Evolutionary conservation across 2,113 vertebrate species (phyloP).

Genomic region (Rhineura floridana): DNA sequence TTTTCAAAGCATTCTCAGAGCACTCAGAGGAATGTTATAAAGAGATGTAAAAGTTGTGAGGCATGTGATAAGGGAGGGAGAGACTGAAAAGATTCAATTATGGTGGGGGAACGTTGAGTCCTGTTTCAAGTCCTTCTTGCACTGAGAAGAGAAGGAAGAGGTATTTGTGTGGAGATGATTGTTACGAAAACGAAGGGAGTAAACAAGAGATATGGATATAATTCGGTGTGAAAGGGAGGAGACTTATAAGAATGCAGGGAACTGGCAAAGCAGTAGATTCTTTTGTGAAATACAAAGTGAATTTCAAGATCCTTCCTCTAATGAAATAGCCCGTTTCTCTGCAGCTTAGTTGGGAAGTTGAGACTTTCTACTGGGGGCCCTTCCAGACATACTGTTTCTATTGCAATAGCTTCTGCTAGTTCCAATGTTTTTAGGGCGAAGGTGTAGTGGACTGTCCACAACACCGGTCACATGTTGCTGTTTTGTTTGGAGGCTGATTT

Average conservation of each 20-base stretch:
- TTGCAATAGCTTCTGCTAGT: too few relatives aligned
- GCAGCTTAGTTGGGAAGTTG: too few relatives aligned
- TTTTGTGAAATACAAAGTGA: not conserved
- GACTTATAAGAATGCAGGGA: not conserved
- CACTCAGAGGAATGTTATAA: rapidly evolving
- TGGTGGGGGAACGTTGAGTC: not conserved
- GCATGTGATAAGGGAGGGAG: not conserved
- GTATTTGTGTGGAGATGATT: not conserved
- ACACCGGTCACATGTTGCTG: too few relatives aligned
- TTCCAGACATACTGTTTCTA: too few relatives aligned
- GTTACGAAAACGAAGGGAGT: not conserved
- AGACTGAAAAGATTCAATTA: not conserved
- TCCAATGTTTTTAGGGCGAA: too few relatives aligned
- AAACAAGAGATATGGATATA: not conserved
- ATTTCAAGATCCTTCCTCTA: not conserved
- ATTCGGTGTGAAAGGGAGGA: not conserved
- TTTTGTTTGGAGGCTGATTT: too few relatives aligned
- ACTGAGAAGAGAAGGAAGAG: not conserved
- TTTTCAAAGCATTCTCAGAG: not conserved
- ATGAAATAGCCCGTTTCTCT: not conserved
- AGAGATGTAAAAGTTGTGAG: not conserved
- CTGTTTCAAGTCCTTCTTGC: not conserved
- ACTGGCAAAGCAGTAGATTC: not conserved
- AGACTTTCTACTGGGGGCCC: not conserved
- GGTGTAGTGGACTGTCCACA: too few relatives aligned